A percentile compares a stretch with the other conserved stretches of the same genome.
phyloP scores from a whole-genome alignment of 2,113 vertebrate genomes.

The Otolemur garnettii region DNA sequence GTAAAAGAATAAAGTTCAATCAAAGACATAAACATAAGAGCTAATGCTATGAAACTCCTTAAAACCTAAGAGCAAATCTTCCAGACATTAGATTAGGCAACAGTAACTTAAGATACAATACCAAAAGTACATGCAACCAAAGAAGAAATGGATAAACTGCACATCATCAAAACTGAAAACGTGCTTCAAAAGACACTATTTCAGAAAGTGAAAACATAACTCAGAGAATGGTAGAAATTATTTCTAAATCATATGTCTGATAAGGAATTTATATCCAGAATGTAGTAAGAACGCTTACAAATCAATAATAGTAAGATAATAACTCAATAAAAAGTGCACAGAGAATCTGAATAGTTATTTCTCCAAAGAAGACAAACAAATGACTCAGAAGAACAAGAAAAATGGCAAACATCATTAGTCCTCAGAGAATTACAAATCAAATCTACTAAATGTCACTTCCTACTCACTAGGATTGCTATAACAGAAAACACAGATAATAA shows the following conservation, averaged over 20 bases:
- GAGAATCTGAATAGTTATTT: not conserved
- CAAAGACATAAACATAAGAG: slow-evolving; percentile 4
- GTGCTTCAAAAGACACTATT: not conserved
- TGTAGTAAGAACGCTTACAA: slow-evolving; percentile 1
- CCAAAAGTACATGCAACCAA: slow-evolving; percentile 13
- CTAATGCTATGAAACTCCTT: not conserved
- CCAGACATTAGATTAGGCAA: not conserved
- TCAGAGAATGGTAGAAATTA: not conserved
- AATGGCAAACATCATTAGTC: not conserved
- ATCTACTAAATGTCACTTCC: not conserved
- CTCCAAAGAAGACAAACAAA: not conserved
- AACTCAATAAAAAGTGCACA: not conserved
- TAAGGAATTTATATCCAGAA: not conserved
- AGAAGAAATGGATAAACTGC: not conserved
- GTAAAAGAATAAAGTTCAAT: not conserved
- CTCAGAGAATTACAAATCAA: slow-evolving; percentile 20
- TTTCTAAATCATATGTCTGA: not conserved
- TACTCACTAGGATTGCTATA: not conserved
- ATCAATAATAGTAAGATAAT: slow-evolving; percentile 3
- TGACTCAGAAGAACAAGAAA: not conserved
- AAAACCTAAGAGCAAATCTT: not conserved
- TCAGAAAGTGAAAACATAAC: not conserved
- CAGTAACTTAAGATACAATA: not conserved
- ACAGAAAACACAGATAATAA: not conserved
- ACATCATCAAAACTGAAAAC: not conserved